Base-by-base conservation (phyloP, 2,113 vertebrate species). In the Actinemys pallida region DNA sequence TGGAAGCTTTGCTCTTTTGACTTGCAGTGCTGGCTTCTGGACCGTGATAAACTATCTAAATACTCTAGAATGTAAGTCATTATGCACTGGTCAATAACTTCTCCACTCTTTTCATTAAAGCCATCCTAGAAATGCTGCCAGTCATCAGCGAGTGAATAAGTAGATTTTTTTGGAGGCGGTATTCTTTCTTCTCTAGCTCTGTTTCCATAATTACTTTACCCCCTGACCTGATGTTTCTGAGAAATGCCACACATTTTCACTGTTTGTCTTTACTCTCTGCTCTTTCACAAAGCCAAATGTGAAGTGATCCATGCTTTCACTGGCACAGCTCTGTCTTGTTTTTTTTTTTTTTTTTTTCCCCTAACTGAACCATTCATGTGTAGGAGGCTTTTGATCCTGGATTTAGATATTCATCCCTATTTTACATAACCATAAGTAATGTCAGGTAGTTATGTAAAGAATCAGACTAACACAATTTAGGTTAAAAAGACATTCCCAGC, bases 331-430 rank as follows among this genome's bases (percentile, higher is more conserved):
- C 83, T 88, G 83, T 88, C 86, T 87, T 95, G 94, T 96, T 8
- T 95, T 90, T 91, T 93, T 89, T 91, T 91, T 93, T 89, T 91
- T 93, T 69, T 56, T n/a, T 4, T 35, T 52, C 92, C 50, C 81
- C 89, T 93, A 97, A 97, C 3, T 1, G 94, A 80, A 82, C 96
- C 96, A 98, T 97, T 98, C 97, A 98, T 97, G 98, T 96, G 96
- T 95, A 97, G 97, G 92, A 97, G 93, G 96, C 96, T 98, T 98
- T 98, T 98, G 98, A 98, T 98, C 96, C 87, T 1, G 12, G 96
- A 81, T 96, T 97, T 96, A 98, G 98, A 97, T 97, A 98, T 83
- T 97, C 95, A 91, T 78, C 89, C 96, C 75, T 93, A 31, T 94
- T 98, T 98, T 97, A 97, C 95, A 96, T 97, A 97, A 97, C 96